Percentiles rank a stretch among this genome's conserved stretches.
Conservation (phyloP, 1,140 invertebrate genomes). For the Atta cephalotes region DNA sequence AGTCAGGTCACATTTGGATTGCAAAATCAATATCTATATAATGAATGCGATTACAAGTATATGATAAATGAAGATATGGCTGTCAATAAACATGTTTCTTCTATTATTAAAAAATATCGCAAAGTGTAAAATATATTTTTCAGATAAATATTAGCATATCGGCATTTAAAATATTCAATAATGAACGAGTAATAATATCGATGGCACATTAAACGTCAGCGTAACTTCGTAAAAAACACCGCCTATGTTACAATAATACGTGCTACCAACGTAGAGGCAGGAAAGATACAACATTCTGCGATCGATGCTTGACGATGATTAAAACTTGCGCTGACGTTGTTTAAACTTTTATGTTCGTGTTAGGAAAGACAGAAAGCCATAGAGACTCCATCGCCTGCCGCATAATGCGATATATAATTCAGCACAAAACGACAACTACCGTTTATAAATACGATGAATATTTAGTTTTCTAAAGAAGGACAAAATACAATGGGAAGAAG, state of each 20-base stretch:
- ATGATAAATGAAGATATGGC: no score
- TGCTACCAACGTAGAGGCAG: not conserved
- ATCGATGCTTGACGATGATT: slow-evolving; percentile 35
- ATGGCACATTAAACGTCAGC: not conserved
- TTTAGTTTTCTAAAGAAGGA: not conserved
- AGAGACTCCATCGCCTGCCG: not conserved
- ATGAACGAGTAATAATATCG: not conserved
- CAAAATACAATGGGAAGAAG: not conserved
- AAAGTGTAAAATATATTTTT: not conserved
- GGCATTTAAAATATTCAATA: not conserved
- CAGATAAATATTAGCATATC: not conserved
- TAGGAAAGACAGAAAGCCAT: not conserved
- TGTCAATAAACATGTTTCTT: not conserved
- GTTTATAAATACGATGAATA: slow-evolving; percentile 6
- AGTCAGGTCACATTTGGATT: no score
- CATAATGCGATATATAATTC: slow-evolving; percentile 37
- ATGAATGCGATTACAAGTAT: no score
- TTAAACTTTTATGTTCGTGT: slow-evolving; percentile 45
- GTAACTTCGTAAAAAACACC: not conserved
- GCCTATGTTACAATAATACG: not conserved
- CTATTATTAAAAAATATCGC: not conserved
- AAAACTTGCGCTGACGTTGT: slow-evolving; percentile 38
- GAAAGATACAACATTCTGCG: slow-evolving; percentile 22
- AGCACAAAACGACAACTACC: not conserved
- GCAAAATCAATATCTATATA: no score